Evolutionary conservation across 2,888 invertebrate genomes (phyloP), one percentile per base, ranked within the genome.

Genomic region (Eledona agricola): DNA sequence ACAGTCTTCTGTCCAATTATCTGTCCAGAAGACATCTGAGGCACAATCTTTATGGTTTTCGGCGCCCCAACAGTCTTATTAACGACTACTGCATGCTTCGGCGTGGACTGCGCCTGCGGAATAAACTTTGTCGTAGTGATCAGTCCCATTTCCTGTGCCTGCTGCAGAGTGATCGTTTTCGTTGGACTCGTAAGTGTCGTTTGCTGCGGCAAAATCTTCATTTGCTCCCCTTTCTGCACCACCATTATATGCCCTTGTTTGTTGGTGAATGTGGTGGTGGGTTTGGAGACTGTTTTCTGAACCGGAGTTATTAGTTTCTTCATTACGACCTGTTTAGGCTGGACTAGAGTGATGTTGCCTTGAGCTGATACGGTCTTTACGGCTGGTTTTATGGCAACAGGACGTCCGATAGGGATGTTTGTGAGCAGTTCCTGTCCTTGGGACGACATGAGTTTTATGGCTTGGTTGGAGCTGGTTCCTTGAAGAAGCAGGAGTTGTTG

Each of bases 111-210:
- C 3, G 50, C 53, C 23, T 66, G 75, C 17, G 79, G 72, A 11
- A 81, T 49, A 34, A 82, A 54, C 16, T 82, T 75, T 65, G 82
- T 81, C 28, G 78, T 77, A 3, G 78, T 69, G 10, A 83, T 61
- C 15, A 84, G 70, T 11, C 84, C 84, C 80, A 84, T 81, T 65
- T 84, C 82, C 60, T 83, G 82, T 1, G 85, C 85, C 67, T 85
- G 84, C 22, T 83, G 82, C 37, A 86, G 72, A 5, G 85, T 84
- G 31, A 86, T 82, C 1, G 85, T 83, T 72, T 85, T 86, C 3
- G 83, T 74, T 1, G 79, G 74, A 42, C 72, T 76, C 19, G 75
- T 66, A 11, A 78, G 59, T 20, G 67, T 59, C 17, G 60, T 46
- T 7, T 7, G 69, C 45, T 59, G 7, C 60, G 47, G 64, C 26